Evolutionary conservation across 2,888 invertebrate genomes (phyloP).

Genomic region (Lutraria lutraria): DNA sequence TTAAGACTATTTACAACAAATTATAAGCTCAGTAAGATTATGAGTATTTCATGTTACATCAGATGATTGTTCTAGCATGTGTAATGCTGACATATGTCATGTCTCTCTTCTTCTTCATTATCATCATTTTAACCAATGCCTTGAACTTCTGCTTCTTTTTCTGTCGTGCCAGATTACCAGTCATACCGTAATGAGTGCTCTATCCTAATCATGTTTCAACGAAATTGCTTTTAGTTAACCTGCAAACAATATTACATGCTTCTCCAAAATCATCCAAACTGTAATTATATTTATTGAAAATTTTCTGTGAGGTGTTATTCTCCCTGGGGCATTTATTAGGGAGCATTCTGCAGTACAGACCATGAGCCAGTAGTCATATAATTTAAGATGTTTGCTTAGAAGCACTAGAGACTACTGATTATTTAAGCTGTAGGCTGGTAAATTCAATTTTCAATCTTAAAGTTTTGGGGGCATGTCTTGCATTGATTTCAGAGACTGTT

Average conservation of each 20-base stretch:
- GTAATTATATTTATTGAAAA: too few relatives aligned
- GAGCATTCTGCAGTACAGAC: background rate
- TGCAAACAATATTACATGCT: too few relatives aligned
- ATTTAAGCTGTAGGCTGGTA: conserved; percentile 29
- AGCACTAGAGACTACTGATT: conserved; percentile 19
- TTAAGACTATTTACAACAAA: background rate
- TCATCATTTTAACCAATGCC: background rate
- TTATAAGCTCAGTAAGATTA: background rate
- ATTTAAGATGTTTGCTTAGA: conserved; percentile 31
- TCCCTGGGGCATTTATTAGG: too few relatives aligned
- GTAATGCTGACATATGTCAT: background rate
- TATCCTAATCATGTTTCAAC: too few relatives aligned
- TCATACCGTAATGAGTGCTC: too few relatives aligned
- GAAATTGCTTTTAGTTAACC: too few relatives aligned
- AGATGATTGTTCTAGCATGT: background rate
- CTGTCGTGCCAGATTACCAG: background rate
- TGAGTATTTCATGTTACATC: background rate
- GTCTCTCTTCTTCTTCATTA: background rate
- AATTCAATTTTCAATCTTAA: conserved; percentile 41
- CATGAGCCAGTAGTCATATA: background rate
- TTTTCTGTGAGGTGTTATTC: too few relatives aligned
- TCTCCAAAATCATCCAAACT: too few relatives aligned
- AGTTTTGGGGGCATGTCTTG: conserved; percentile 37
- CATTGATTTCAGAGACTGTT: conserved; percentile 36
- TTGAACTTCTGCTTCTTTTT: conserved; percentile 1